Conservation (phyloP, 1,140 invertebrate species). For the Papilio polytes region DNA sequence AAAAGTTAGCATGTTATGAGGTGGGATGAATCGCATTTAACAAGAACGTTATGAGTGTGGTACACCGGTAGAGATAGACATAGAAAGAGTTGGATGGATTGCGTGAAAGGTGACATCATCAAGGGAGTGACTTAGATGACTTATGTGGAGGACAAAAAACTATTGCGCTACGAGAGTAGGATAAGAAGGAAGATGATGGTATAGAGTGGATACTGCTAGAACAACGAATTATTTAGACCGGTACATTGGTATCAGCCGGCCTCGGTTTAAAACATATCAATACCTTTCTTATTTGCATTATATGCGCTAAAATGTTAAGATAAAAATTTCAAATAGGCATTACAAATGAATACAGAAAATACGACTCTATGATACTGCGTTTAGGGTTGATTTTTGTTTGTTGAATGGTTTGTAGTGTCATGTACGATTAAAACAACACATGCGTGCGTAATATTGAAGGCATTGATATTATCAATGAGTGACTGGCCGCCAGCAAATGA, state of each 20-base stretch:
- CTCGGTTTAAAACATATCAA: neutral
- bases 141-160: too few species aligned
- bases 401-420: neutral
- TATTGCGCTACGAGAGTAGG: too few species aligned
- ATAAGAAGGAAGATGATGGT: too few species aligned
- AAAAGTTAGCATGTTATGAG: too few species aligned
- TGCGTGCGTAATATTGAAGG: conserved; percentile 36
- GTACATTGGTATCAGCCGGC: neutral
- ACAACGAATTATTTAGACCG: neutral
- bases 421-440: conserved; percentile 33
- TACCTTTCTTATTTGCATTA: conserved; percentile 23
- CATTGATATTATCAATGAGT: conserved; percentile 36
- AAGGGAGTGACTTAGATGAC: too few species aligned
- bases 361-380: neutral
- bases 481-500: conserved; percentile 25
- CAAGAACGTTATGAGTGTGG: too few species aligned
- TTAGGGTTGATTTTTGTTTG: neutral
- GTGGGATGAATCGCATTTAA: too few species aligned
- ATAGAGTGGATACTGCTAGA: neutral
- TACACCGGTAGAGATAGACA: too few species aligned
- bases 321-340: conserved; percentile 12
- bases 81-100: too few species aligned
- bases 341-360: neutral
- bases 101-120: too few species aligned
- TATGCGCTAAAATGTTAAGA: conserved; percentile 5